Base-by-base conservation (phyloP, 1,140 invertebrate genomes). In the Eriocheir sinensis region DNA sequence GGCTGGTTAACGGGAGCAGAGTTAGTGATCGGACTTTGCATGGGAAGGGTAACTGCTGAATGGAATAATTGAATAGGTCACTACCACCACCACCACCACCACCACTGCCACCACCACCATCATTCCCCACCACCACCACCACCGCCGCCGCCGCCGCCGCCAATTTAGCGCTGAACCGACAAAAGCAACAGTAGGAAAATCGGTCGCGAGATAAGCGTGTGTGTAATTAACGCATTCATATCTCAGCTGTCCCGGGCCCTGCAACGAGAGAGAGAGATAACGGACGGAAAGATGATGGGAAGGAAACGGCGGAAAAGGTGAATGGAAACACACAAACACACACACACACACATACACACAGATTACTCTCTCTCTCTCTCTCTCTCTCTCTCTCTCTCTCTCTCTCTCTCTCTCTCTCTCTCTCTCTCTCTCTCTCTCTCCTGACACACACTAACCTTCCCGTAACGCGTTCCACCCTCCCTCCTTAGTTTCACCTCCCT, bases 171-270 rank as follows among this genome's bases (percentile, higher is more conserved):
- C 27, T 72, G 60, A 21, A 1, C 60, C 60, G 60, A 72, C 60
- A 72, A 72, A 72, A n/a, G 60, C 60, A 72, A n/a, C 60, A n/a
- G 12, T 72, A 72, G 21, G 60, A 72, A 72, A 72, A 72, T 72
- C 60, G n/a, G 21, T 72, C 21, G 60, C 27, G n/a, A 72, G 60
- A 72, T 72, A 72, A 72, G 60, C 60, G 60, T 72, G 60, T 72
- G 60, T 72, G 60, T 72, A 72, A 72, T 72, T 27, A 72, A 72
- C 60, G n/a, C 60, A 72, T 72, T 72, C 60, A 72, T 72, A 72
- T 72, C 60, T 72, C n/a, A 72, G 60, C 60, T 72, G 60, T 72
- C 60, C 60, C 2, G 27, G 60, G 27, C 12, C 21, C 21, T 72
- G 60, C n/a, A n/a, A 48, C 27, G n/a, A n/a, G n/a, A n/a, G n/a